phyloP scores from a whole-genome alignment of 1,140 invertebrate genomes.

The Drosophila bifasciata region DNA sequence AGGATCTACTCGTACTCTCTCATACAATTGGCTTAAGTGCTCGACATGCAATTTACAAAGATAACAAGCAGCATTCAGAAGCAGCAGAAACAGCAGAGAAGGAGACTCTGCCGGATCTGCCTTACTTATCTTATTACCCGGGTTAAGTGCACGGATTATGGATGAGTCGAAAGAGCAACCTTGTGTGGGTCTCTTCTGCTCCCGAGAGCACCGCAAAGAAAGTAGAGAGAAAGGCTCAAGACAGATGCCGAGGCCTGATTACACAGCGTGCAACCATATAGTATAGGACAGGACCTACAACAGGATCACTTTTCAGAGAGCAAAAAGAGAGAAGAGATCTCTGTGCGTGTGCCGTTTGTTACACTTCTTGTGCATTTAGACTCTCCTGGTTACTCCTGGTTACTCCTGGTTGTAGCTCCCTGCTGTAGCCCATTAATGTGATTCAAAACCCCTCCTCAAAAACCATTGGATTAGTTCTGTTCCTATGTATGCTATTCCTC shows the following conservation, averaged over 20 bases:
- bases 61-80: conserved; percentile 61
- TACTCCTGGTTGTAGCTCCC: no score
- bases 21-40: conserved; percentile 74
- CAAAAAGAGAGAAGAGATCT: conserved; percentile 1
- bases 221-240: conserved; percentile 11
- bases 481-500: background rate
- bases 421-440: conserved; percentile 70
- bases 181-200: background rate
- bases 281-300: background rate
- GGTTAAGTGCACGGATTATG: conserved; percentile 78
- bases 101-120: conserved; percentile 22
- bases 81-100: conserved; percentile 27
- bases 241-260: conserved; percentile 68
- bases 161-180: conserved; percentile 76
- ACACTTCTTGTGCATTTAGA: conserved; percentile 71
- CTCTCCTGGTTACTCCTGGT: conserved; percentile 58
- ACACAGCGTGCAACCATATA: conserved; percentile 29
- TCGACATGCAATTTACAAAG: conserved; percentile 80
- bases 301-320: background rate
- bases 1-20: background rate
- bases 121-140: conserved; percentile 82
- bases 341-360: conserved; percentile 77
- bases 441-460: conserved; percentile 79
- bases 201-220: background rate
- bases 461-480: conserved; percentile 17